Percentiles rank a stretch among this genome's conserved stretches.
Conservation (phyloP, 2,888 invertebrate genomes). For the Archips xylosteana region DNA sequence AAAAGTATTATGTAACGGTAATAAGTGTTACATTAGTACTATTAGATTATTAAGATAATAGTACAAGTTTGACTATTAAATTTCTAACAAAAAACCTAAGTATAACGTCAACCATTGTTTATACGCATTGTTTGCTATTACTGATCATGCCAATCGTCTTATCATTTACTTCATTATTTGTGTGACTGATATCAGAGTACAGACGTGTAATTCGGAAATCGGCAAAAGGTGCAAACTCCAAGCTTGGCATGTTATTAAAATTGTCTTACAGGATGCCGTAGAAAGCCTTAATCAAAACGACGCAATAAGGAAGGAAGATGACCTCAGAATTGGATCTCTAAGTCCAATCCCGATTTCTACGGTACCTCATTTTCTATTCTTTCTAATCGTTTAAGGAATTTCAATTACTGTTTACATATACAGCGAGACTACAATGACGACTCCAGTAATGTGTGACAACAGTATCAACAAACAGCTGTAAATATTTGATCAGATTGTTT, state of each 20-base stretch:
- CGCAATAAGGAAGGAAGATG: constrained; percentile 71
- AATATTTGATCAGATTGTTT: constrained; percentile 11
- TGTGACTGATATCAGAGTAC: constrained; percentile 25
- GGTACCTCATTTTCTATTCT: constrained; percentile 58
- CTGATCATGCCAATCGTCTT: constrained; percentile 24
- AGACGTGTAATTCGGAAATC: constrained; percentile 15
- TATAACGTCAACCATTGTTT: constrained; percentile 7
- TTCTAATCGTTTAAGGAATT: constrained; percentile 32
- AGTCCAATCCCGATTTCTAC: constrained; percentile 56
- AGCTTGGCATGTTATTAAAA: constrained; percentile 74
- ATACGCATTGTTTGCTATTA: constrained; percentile 24
- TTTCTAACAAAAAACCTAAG: no score
- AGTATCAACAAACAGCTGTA: constrained; percentile 12
- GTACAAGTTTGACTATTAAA: no score
- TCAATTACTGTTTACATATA: constrained; percentile 27
- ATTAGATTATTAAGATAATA: no score
- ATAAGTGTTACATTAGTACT: no score
- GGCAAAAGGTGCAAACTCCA: constrained; percentile 47
- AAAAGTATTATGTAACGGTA: no score
- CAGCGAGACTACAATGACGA: neutral
- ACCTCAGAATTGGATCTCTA: constrained; percentile 59
- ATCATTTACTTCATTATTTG: constrained; percentile 29
- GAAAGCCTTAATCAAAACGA: constrained; percentile 70
- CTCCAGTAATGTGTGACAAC: constrained; percentile 1
- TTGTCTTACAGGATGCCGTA: constrained; percentile 77